Conservation (phyloP, 2,113 vertebrate genomes). For the Peromyscus leucopus region DNA sequence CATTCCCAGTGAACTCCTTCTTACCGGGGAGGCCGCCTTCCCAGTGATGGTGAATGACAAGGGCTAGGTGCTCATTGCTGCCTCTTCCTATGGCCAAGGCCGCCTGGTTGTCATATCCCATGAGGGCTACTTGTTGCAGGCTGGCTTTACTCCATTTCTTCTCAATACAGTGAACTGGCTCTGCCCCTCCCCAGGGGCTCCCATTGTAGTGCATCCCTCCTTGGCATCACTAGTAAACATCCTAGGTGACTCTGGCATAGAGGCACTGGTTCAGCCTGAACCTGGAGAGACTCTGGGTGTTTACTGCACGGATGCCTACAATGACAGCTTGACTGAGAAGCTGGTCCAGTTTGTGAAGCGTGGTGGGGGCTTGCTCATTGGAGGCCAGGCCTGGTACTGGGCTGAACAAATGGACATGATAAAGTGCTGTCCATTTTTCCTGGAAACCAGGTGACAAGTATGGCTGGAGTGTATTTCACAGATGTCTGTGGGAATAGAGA, state of each 20-base stretch:
- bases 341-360: constrained; percentile 80
- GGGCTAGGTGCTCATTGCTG: constrained; percentile 82
- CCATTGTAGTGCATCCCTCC: constrained; percentile 84
- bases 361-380: constrained; percentile 83
- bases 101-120: constrained; percentile 89
- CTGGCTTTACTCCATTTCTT: constrained; percentile 84
- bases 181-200: neutral
- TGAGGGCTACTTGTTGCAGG: constrained; percentile 84
- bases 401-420: constrained; percentile 41
- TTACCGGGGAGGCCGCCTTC: constrained; percentile 75
- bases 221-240: constrained; percentile 82
- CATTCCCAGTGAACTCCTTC: constrained; percentile 72
- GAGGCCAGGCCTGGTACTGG: constrained; percentile 85
- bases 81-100: constrained; percentile 86
- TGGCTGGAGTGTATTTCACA: constrained; percentile 82
- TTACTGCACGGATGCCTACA: constrained; percentile 78
- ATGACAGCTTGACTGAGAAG: neutral
- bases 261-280: constrained; percentile 14
- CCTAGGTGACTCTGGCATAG: constrained; percentile 69
- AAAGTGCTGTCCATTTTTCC: constrained; percentile 76
- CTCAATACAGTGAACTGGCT: constrained; percentile 89
- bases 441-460: constrained; percentile 80
- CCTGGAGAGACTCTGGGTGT: constrained; percentile 78
- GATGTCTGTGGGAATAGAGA: constrained; percentile 57
- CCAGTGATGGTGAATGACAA: constrained; percentile 78